These are phyloP conservation scores for Miltochrista miniata DNA, from an alignment of 2,888 invertebrate genomes.

Conservation along the genomic window DNA sequence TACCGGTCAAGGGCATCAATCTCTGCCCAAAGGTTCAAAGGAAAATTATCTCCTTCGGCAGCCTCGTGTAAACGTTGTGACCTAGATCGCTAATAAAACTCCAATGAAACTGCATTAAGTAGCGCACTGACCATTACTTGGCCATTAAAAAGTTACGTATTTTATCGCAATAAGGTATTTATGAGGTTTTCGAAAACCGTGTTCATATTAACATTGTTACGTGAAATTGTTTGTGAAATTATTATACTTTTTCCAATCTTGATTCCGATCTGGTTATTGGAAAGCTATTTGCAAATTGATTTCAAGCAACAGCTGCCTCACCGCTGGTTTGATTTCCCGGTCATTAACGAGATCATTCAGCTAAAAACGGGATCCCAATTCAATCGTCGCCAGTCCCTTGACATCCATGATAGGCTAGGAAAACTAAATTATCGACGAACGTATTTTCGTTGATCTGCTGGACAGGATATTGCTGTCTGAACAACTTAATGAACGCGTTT, in stretches of 20 bases:
- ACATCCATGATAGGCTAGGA: slow-evolving; percentile 36
- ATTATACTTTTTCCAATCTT: slow-evolving; percentile 35
- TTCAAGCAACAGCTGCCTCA: slow-evolving; percentile 52
- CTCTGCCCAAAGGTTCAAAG: slow-evolving; percentile 47
- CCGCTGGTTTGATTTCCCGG: slow-evolving; percentile 54
- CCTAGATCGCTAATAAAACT: slow-evolving; percentile 46
- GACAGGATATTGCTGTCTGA: slow-evolving; percentile 68
- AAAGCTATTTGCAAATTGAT: slow-evolving; percentile 53
- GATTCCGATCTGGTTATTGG: slow-evolving; percentile 51
- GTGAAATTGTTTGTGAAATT: slow-evolving; percentile 16
- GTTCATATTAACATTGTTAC: slow-evolving; percentile 9
- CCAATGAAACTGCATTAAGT: slow-evolving; percentile 39
- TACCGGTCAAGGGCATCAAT: slow-evolving; percentile 62
- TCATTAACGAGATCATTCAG: slow-evolving; percentile 50
- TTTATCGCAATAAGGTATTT: slow-evolving; percentile 14
- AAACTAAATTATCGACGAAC: slow-evolving; percentile 50
- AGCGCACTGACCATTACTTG: slow-evolving; percentile 15
- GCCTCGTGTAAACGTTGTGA: slow-evolving; percentile 41
- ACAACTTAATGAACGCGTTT: slow-evolving; percentile 36
- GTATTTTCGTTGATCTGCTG: slow-evolving; percentile 44
- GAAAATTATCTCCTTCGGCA: slow-evolving; percentile 48
- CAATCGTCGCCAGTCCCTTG: slow-evolving; percentile 38
- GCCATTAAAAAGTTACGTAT: slow-evolving; percentile 24
- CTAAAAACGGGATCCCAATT: slow-evolving; percentile 40
- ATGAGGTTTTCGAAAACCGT: slow-evolving; percentile 11